These are phyloP conservation scores for Sebastes jordani DNA, from an alignment of 2,797 vertebrate species.

Conservation along the genomic window DNA sequence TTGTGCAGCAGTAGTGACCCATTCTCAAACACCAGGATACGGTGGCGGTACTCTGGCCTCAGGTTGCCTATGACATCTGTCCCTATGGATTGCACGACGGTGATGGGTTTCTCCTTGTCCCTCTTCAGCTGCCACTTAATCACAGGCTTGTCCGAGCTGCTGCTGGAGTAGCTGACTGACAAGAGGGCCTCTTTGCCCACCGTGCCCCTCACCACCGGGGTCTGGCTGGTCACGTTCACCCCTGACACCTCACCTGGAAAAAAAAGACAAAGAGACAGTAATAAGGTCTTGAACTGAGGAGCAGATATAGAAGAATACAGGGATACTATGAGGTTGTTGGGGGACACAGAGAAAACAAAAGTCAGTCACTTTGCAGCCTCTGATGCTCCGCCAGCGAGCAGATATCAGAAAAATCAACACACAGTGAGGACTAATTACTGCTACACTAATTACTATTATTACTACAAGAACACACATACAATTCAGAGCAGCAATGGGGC, in stretches of 20 bases:
- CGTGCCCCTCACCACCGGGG: slow-evolving; percentile 87
- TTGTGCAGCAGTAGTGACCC: slow-evolving; percentile 93
- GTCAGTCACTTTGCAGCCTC: background rate
- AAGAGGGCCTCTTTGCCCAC: slow-evolving; percentile 90
- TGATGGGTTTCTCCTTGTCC: slow-evolving; percentile 90
- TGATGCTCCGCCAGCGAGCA: background rate
- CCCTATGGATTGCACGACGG: slow-evolving; percentile 95
- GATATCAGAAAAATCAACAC: background rate
- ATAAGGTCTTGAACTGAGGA: background rate
- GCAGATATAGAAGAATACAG: background rate
- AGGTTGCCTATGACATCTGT: slow-evolving; percentile 94
- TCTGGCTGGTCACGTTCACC: slow-evolving; percentile 93
- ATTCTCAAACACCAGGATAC: slow-evolving; percentile 92
- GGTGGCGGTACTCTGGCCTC: slow-evolving; percentile 91
- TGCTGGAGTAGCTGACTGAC: slow-evolving; percentile 93
- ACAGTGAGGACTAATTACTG: slow-evolving; percentile 14
- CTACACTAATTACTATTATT: slow-evolving; percentile 17
- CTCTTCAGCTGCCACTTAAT: slow-evolving; percentile 97
- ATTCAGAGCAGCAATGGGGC: background rate
- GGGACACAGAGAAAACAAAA: slow-evolving; percentile 2
- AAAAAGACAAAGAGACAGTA: background rate
- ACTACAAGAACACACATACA: background rate
- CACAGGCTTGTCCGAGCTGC: slow-evolving; percentile 92
- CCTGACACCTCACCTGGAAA: slow-evolving; percentile 83
- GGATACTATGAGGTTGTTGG: background rate